Conservation (phyloP, 2,113 vertebrate species). For the Ageneiosus marmoratus region DNA sequence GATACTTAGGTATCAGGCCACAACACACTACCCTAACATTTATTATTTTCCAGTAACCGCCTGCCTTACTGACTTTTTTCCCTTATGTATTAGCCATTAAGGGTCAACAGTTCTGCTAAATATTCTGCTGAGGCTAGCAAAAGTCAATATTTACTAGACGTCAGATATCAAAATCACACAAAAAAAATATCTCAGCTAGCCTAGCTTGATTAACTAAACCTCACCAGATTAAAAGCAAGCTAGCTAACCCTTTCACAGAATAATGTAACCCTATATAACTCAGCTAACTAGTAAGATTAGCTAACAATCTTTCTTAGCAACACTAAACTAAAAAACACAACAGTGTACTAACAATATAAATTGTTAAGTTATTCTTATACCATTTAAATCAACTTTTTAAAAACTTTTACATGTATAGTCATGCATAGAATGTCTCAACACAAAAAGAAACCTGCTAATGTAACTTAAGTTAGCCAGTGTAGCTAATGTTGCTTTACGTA, state of each 20-base stretch:
- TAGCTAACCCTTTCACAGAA: too few relatives aligned
- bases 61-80: background rate
- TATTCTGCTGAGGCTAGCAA: background rate
- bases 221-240: background rate
- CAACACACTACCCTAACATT: background rate
- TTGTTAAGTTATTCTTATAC: background rate
- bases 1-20: background rate
- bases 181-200: background rate
- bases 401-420: background rate
- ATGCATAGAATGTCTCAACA: too few relatives aligned
- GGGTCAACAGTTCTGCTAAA: background rate
- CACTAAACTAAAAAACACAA: background rate
- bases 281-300: background rate
- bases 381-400: background rate
- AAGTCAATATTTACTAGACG: background rate
- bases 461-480: background rate
- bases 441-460: background rate
- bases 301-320: background rate
- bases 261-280: background rate
- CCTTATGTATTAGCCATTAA: background rate
- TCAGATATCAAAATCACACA: background rate
- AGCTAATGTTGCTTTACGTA: background rate
- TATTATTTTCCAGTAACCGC: background rate
- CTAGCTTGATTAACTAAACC: background rate
- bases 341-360: background rate